Evolutionary conservation across 2,888 invertebrate genomes (phyloP), one percentile per base, ranked within the genome.

Genomic region (Mycalesis mineus): DNA sequence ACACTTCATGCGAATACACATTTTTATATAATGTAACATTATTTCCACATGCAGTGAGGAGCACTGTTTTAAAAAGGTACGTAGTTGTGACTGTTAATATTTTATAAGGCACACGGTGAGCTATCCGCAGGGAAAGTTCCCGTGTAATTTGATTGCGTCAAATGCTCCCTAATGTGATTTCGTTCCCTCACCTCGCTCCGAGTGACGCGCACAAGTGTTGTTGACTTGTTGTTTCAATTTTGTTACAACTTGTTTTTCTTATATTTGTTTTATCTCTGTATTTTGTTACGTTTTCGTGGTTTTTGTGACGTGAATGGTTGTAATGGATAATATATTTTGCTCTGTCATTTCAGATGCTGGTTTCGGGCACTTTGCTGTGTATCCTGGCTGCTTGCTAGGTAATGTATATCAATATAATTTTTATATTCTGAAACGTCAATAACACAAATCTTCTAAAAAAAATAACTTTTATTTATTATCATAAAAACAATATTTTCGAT

Each of bases 211-310:
- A 74, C 77, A 82, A 86, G 80, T 82, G 79, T 82, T 84, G 82
- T 82, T 80, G 80, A 83, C 78, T 84, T 82, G 81, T 84, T 84
- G 78, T 85, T 81, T 82, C 75, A 74, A 78, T 80, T 80, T 77
- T 81, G 77, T 80, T 84, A 79, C 78, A 77, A 74, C 72, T 75
- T 73, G 69, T 75, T 70, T n/a, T 76, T 73, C 68, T 66, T 47
- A 33, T 67, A 67, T 74, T 73, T 61, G 71, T 71, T 51, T 37
- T 48, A 48, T 54, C 15, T 57, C 45, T 52, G 55, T 36, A 37
- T 11, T 8, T n/a, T 45, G 47, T 47, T 37, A 13, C 15, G 29
- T 49, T 13, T 56, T 28, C 13, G 36, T 48, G 37, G 42, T 37
- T 54, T 29, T 36, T 39, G 9, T 22, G 17, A 37, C 5, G 22